Percentiles rank a stretch among this genome's conserved stretches.
Conservation (phyloP, 2,888 invertebrate genomes). For the Gastrophysa polygoni region DNA sequence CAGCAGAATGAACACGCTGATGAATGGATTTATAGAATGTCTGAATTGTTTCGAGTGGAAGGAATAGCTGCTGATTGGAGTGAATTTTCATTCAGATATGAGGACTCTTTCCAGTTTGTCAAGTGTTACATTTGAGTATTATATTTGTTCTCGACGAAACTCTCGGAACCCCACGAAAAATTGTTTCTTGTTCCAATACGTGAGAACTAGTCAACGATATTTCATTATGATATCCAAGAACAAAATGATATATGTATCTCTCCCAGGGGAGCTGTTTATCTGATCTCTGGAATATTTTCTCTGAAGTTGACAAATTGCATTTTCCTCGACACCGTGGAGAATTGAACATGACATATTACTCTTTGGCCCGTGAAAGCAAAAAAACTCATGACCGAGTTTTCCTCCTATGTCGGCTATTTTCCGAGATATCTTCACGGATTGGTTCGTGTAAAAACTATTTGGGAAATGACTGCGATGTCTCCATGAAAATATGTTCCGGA, state of each 20-base stretch:
- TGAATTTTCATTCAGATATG: no score
- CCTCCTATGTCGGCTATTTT: background rate
- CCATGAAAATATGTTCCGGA: no score
- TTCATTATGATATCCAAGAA: background rate
- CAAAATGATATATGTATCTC: background rate
- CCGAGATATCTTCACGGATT: background rate
- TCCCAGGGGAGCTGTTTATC: background rate
- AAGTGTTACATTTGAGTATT: no score
- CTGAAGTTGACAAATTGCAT: background rate
- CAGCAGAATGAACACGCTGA: no score
- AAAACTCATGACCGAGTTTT: background rate
- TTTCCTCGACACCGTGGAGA: background rate
- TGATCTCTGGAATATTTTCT: background rate
- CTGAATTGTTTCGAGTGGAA: no score
- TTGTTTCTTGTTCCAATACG: background rate
- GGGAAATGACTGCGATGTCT: no score
- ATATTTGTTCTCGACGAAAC: no score
- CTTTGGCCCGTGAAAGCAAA: background rate
- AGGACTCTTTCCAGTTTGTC: no score
- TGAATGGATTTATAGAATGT: no score
- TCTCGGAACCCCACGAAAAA: no score
- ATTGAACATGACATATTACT: background rate
- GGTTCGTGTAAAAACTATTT: background rate
- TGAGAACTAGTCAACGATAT: background rate
- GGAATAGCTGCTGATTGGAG: no score